Evolutionary conservation across 2,113 vertebrate species (phyloP), one percentile per base, ranked within the genome.

Genomic region (Myxocyprinus asiaticus): DNA sequence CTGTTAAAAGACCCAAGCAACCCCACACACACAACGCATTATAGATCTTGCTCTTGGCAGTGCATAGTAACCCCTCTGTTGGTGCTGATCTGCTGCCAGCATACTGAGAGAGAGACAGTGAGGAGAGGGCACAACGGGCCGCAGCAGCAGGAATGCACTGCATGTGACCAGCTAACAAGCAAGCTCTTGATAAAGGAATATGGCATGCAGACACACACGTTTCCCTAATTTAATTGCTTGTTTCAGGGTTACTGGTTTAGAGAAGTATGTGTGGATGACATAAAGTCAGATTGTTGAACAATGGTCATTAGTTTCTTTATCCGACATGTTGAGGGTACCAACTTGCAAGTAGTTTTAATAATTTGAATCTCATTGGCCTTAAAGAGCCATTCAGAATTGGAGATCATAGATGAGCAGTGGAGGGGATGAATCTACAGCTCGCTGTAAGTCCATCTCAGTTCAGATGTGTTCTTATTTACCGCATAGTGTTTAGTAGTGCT

Each of bases 41-140:
- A 48, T 15, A 10, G 22, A 22, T 12, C 82, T 80, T 55, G 74
- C 50, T 80, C 33, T 67, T 56, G 64, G 64, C 68, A 43, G 43
- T 44, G 44, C 61, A 79, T 68, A 83, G 81, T 79, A 59, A 65
- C 9, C n/a, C n/a, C 74, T 78, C 82, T 83, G 63, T 80, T 67
- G 10, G 67, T 64, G 42, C n/a, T 15, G 17, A 47, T 58, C 56
- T 47, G n/a, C 6, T 9, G 67, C 59, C 70, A 69, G 42, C 56
- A 3, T 22, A 33, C 45, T 9, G 5, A 9, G 22, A 43, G 48
- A 17, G 74, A 63, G 62, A 9, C 14, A 44, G 17, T 14, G 70
- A 43, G 69, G 58, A 53, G 58, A 64, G n/a, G 22, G 66, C 7
- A 45, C 14, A 65, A 65, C 0, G 56, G 68, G 67, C 63, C 5